Percentiles rank a stretch among this genome's conserved stretches.
phyloP scores from a whole-genome alignment of 1,140 invertebrate genomes.

The Frieseomelitta varia region DNA sequence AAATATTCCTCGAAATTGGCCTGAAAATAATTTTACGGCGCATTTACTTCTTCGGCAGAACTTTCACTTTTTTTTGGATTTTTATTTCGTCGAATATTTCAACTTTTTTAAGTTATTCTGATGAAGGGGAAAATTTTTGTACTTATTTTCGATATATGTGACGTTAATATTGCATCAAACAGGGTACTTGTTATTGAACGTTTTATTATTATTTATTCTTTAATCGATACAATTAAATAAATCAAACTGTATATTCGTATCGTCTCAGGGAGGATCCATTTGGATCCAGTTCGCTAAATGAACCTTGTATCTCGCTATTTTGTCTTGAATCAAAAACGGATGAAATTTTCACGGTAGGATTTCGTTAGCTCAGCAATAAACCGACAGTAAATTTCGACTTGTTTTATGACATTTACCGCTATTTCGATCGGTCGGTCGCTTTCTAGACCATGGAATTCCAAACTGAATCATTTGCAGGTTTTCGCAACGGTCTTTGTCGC shows the following conservation, averaged over 20 bases:
- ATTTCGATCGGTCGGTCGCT: slow-evolving; percentile 28
- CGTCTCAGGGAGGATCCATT: not conserved
- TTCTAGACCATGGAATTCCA: slow-evolving; percentile 53
- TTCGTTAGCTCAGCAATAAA: slow-evolving; percentile 40
- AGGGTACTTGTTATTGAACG: no score
- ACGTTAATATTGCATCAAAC: no score
- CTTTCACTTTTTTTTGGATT: no score
- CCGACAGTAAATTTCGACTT: slow-evolving; percentile 33
- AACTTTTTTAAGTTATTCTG: no score
- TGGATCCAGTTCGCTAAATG: not conserved
- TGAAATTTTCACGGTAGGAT: slow-evolving; percentile 12
- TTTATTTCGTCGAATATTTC: no score
- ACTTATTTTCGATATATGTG: no score
- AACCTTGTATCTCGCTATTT: not conserved
- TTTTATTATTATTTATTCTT: no score
- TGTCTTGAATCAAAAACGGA: slow-evolving; percentile 31
- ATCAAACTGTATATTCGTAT: not conserved
- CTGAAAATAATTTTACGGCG: no score
- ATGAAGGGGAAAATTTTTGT: no score
- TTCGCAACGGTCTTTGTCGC: slow-evolving; percentile 45
- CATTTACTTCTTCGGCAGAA: no score
- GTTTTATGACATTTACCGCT: slow-evolving; percentile 37
- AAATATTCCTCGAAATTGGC: no score
- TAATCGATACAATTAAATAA: no score
- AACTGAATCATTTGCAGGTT: slow-evolving; percentile 66